phyloP scores from a whole-genome alignment of 2,113 vertebrate species.

The Muntiacus muntjak region DNA sequence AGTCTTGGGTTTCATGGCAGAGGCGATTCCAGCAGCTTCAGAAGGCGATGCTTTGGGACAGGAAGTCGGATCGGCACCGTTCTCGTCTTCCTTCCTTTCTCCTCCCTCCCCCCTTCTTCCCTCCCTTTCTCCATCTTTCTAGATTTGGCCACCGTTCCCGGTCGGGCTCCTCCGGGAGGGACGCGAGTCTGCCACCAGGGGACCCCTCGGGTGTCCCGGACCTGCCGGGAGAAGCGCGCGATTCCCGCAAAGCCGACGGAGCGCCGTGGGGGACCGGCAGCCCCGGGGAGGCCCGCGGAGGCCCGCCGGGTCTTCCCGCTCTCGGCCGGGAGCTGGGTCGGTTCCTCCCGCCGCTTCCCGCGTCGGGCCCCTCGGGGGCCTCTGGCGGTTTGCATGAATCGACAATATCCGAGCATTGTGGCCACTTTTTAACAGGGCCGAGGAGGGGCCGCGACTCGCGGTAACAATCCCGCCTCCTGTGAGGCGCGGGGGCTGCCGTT shows the following conservation, averaged over 20 bases:
- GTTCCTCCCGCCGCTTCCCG: neutral
- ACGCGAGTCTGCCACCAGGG: slow-evolving; percentile 54
- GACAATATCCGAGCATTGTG: neutral
- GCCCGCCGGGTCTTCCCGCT: neutral
- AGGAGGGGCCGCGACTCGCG: neutral
- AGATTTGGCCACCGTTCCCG: slow-evolving; percentile 34
- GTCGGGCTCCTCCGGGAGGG: slow-evolving; percentile 45
- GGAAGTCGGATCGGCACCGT: slow-evolving; percentile 53
- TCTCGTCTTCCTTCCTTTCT: neutral
- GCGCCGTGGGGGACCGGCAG: neutral
- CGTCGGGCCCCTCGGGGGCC: neutral
- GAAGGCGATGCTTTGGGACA: slow-evolving; percentile 53
- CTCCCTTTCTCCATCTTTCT: neutral
- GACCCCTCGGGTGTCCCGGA: slow-evolving; percentile 56
- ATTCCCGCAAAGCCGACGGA: slow-evolving; percentile 33
- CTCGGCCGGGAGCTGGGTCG: neutral
- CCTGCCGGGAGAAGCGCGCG: slow-evolving; percentile 53
- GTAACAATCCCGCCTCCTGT: neutral
- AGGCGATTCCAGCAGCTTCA: slow-evolving; percentile 56
- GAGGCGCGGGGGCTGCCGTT: neutral
- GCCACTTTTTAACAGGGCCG: slow-evolving; percentile 26
- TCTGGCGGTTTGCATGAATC: neutral
- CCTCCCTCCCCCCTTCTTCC: neutral
- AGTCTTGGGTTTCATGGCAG: slow-evolving; percentile 71
- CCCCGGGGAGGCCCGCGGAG: accelerated